A percentile compares a stretch with the other conserved stretches of the same genome.
phyloP scores from a whole-genome alignment of 2,797 vertebrate species.

The Fistularia tabacaria region DNA sequence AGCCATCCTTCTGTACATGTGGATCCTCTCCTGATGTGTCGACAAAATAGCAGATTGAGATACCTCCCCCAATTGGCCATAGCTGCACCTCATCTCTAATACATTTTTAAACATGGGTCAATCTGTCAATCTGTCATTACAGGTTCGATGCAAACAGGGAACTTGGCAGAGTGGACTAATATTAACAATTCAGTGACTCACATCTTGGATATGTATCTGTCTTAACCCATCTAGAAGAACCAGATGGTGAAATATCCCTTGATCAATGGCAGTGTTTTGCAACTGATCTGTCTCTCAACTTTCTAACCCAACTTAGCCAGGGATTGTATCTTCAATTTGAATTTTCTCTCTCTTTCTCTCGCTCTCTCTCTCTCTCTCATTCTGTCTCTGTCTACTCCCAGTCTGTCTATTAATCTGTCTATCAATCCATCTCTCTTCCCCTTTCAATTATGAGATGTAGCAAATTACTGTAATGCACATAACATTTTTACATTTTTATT shows the following conservation, averaged over 20 bases:
- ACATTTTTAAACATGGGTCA: constrained; percentile 6
- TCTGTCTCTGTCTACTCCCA: no score
- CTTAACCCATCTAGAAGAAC: constrained; percentile 30
- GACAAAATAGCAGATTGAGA: neutral
- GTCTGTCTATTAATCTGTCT: no score
- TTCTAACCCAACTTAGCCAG: constrained; percentile 13
- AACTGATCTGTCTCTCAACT: constrained; percentile 16
- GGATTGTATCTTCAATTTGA: neutral
- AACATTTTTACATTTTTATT: constrained; percentile 11
- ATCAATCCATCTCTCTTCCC: no score
- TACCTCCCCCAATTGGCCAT: neutral
- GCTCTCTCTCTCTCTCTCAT: neutral
- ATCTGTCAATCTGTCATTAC: constrained; percentile 3
- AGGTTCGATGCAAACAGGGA: constrained; percentile 9
- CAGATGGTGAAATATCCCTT: constrained; percentile 51
- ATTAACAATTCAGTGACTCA: constrained; percentile 51
- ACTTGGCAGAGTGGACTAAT: constrained; percentile 11
- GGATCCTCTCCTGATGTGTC: neutral
- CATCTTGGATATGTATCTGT: constrained; percentile 45
- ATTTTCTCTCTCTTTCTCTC: neutral
- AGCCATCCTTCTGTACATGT: constrained; percentile 4
- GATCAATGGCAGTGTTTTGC: constrained; percentile 14
- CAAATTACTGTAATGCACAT: constrained; percentile 12
- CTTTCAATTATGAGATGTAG: neutral
- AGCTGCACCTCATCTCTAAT: neutral